These are phyloP conservation scores for Frieseomelitta varia DNA, from an alignment of 1,140 invertebrate genomes.

Conservation along the genomic window DNA sequence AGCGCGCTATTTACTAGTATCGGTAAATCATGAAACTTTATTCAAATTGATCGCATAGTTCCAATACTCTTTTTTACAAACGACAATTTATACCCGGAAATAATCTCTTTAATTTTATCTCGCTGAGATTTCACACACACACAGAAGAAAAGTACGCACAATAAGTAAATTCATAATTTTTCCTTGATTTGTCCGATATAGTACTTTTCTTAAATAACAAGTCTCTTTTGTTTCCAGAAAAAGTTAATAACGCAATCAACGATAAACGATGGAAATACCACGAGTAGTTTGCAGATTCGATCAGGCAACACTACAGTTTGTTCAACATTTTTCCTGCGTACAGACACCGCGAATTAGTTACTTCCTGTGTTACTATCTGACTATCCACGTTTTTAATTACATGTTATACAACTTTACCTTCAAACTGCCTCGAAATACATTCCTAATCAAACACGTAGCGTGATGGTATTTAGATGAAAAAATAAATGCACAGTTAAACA, in stretches of 20 bases:
- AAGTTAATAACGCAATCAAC: not conserved
- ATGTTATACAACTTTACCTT: not conserved
- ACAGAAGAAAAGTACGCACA: not conserved
- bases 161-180: not conserved
- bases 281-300: not conserved
- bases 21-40: not conserved
- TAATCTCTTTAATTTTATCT: not conserved
- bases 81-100: conserved; percentile 1
- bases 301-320: not conserved
- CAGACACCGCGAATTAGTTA: not conserved
- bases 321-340: not conserved
- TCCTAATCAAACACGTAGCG: too few species aligned
- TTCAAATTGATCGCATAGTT: not conserved
- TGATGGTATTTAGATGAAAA: not conserved
- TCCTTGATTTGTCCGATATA: not conserved
- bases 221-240: not conserved
- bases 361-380: conserved; percentile 2
- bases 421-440: not conserved
- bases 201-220: not conserved
- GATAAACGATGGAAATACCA: not conserved
- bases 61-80: not conserved
- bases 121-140: too few species aligned
- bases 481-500: not conserved
- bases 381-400: conserved; percentile 4
- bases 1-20: not conserved